Evolutionary conservation across 2,888 invertebrate genomes (phyloP), one percentile per base, ranked within the genome.

Genomic region (Orgyia antiqua): DNA sequence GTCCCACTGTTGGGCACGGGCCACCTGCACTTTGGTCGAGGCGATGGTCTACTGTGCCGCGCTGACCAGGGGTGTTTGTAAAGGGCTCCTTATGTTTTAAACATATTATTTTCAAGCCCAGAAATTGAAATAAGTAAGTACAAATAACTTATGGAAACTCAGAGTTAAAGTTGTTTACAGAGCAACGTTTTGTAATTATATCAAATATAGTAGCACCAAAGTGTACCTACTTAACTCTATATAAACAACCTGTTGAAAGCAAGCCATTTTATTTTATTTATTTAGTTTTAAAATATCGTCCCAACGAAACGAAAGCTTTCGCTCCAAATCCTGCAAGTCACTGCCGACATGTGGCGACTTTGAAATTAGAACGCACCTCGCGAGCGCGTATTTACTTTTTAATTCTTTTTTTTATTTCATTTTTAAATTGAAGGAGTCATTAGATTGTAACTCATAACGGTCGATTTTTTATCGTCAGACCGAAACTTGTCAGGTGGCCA

Each of bases 371-470:
- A 72, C 65, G 61, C 62, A 59, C 51, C 51, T 58, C 57, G 53
- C 58, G 55, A 61, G 65, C 64, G 62, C 62, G 58, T 71, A 58
- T 75, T 70, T 74, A 64, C 68, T 72, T 73, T 72, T 68, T 55
- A 60, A 57, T 56, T 58, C 57, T 51, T 58, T 65, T 68, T 64
- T 68, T 32, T 31, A 24, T 26, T 18, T 11, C 23, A 20, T 69
- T 65, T 53, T 58, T 52, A 60, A 71, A 72, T 73, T 71, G 68
- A 68, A 65, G 59, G 61, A 68, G 69, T 77, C 77, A 77, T 79
- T 80, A 82, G 74, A 74, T 68, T 64, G 75, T 78, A 75, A 74
- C 40, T 74, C 67, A 73, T 79, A 83, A 83, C 83, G 80, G 83
- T 70, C 63, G 46, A 33, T 77, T 24, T 33, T 79, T 74, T 64